Evolutionary conservation across 2,113 vertebrate species (phyloP), one percentile per base, ranked within the genome.

Genomic region (Pteruthius melanotis): DNA sequence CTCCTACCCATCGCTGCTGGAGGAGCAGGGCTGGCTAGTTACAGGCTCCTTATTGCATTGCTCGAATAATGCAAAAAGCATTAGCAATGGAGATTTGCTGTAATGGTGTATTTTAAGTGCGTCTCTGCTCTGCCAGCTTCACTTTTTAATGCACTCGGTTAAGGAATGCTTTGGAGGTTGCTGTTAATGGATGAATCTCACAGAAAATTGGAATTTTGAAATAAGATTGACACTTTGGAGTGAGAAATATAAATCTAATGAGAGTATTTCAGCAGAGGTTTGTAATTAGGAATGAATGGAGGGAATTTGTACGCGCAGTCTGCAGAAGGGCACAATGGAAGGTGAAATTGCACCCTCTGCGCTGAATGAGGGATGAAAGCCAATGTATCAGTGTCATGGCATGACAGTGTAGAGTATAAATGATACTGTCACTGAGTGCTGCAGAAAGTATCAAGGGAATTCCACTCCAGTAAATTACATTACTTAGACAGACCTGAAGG

Each of bases 401-500:
- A 91, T 86, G 96, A 97, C 98, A 97, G 97, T 94, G 95, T 95
- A 83, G 96, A 97, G 97, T 98, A 98, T 97, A 98, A 98, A 98
- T 98, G 98, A 98, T 98, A 96, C 97, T 98, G 98, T 98, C 98
- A 97, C 97, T 95, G 97, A 98, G 98, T 97, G 96, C 98, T 98
- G 97, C 97, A 96, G 96, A 82, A 97, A 93, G 96, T 97, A 96
- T 96, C 97, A 42, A 96, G 98, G 98, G 98, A 98, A 98, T 98
- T 97, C 97, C 98, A 98, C 98, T 98, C 97, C 95, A 98, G 97
- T 98, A 98, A 98, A 98, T 98, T 98, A 98, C 97, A 97, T 98
- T 98, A 98, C 97, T 98, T 97, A 98, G 98, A 97, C 97, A 98
- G 97, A 98, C 98, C 98, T 98, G 97, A 98, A 98, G 98, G 98